These are phyloP conservation scores for Meandrusa payeni DNA, from an alignment of 2,888 invertebrate genomes.

Conservation along the genomic window DNA sequence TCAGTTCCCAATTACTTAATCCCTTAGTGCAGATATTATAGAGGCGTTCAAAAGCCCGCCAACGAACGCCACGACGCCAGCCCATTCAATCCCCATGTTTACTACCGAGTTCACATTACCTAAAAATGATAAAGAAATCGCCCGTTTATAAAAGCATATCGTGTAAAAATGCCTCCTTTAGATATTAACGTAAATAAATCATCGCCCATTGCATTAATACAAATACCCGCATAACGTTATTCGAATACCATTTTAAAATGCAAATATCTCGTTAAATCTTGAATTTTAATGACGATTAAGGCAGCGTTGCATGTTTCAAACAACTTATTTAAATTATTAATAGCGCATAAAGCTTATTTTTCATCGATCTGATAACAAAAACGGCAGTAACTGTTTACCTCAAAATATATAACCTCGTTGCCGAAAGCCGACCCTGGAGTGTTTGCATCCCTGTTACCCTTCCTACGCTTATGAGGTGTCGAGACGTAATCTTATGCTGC, in stretches of 20 bases:
- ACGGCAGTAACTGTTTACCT: constrained; percentile 22
- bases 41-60: constrained; percentile 8
- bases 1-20: constrained; percentile 45
- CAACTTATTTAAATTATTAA: constrained; percentile 36
- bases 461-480: constrained; percentile 60
- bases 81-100: neutral
- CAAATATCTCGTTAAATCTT: constrained; percentile 23
- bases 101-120: constrained; percentile 7
- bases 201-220: constrained; percentile 14
- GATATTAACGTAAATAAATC: constrained; percentile 19
- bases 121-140: constrained; percentile 8
- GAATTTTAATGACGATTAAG: constrained; percentile 8
- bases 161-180: constrained; percentile 6
- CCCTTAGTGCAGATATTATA: constrained; percentile 31
- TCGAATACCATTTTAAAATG: constrained; percentile 12
- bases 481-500: constrained; percentile 53
- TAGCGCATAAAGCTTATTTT: constrained; percentile 30
- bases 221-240: constrained; percentile 16
- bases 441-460: constrained; percentile 44
- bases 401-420: constrained; percentile 14
- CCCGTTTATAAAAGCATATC: constrained; percentile 8
- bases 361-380: constrained; percentile 32
- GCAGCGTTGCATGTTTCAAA: constrained; percentile 24
- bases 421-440: constrained; percentile 31
- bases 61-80: constrained; percentile 1